Evolutionary conservation across 2,888 invertebrate genomes (phyloP).

Genomic region (Tachina fera): DNA sequence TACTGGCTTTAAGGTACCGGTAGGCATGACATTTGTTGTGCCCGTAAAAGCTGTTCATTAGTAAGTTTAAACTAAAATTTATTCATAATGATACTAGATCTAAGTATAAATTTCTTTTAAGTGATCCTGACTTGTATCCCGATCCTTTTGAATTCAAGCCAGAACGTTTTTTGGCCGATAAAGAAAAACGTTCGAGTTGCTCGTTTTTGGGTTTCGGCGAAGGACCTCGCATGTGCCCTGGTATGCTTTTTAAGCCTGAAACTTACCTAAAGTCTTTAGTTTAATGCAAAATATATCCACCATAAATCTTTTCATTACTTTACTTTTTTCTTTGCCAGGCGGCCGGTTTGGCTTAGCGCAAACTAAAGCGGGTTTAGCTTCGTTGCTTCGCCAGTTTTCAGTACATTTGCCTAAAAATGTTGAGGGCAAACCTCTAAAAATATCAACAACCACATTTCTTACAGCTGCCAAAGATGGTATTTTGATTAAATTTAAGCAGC

Average conservation of each 20-base stretch:
- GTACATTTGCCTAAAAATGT: conserved; percentile 69
- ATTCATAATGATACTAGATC: too few relatives aligned
- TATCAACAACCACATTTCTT: conserved; percentile 76
- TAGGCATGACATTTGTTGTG: conserved; percentile 75
- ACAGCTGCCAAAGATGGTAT: conserved; percentile 75
- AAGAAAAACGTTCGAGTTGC: conserved; percentile 70
- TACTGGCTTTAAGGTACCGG: conserved; percentile 50
- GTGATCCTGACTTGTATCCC: conserved; percentile 75
- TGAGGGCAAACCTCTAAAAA: conserved; percentile 61
- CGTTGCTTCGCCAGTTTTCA: conserved; percentile 73
- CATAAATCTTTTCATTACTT: not conserved
- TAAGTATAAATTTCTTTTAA: conserved; percentile 37
- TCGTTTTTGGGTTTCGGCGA: conserved; percentile 78
- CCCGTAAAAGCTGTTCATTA: conserved; percentile 78
- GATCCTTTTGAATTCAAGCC: conserved; percentile 75
- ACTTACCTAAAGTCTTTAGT: not conserved
- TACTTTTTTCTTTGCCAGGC: conserved; percentile 68
- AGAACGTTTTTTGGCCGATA: conserved; percentile 73
- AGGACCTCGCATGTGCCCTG: conserved; percentile 79
- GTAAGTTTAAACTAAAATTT: conserved; percentile 69
- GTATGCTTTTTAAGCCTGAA: conserved; percentile 52
- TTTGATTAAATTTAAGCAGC: conserved; percentile 74
- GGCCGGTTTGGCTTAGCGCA: conserved; percentile 76
- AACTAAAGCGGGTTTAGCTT: conserved; percentile 76
- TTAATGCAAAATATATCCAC: not conserved